Evolutionary conservation across 1,140 invertebrate genomes (phyloP), one percentile per base, ranked within the genome.

Genomic region (Epicauta chinensis): DNA sequence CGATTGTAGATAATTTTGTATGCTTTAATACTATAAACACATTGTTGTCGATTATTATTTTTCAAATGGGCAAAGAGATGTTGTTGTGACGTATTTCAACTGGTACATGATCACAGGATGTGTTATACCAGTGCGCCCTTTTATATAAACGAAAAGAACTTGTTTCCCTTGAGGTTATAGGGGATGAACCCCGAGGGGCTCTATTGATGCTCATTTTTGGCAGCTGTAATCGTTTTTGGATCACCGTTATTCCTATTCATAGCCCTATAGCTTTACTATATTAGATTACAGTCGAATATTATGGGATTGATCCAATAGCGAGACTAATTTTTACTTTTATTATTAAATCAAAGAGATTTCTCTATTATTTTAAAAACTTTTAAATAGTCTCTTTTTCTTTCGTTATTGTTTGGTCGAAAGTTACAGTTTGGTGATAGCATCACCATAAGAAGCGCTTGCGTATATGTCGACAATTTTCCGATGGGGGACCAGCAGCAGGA

Each of bases 141-240:
- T 47, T 7, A 2, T 7, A 37, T 37, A 47, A 37, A 37, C 38
- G 34, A 16, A 17, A 7, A 30, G 12, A 7, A 31, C 31, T 34
- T 13, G 10, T 37, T n/a, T 55, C 46, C 37, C 50, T 37, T 39
- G 41, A 15, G 55, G 48, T n/a, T n/a, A n/a, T 44, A 56, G 46
- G 47, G 53, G 57, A 38, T 41, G 52, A 46, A 57, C 48, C 57
- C 60, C 62, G 49, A 50, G 60, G 53, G 61, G 53, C 53, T 48
- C 51, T 51, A 63, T 64, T 65, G 65, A 66, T 67, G 67, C 61
- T 69, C 67, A 68, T 70, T 70, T 70, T 62, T 68, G 66, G 68
- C 68, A 69, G 66, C 68, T 68, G 68, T 69, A 70, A 70, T 67
- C 68, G 68, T 67, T 70, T 70, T 67, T 64, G 64, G 68, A 70